These are phyloP conservation scores for Papilio xuthus DNA, from an alignment of 1,140 invertebrate species.

Conservation along the genomic window DNA sequence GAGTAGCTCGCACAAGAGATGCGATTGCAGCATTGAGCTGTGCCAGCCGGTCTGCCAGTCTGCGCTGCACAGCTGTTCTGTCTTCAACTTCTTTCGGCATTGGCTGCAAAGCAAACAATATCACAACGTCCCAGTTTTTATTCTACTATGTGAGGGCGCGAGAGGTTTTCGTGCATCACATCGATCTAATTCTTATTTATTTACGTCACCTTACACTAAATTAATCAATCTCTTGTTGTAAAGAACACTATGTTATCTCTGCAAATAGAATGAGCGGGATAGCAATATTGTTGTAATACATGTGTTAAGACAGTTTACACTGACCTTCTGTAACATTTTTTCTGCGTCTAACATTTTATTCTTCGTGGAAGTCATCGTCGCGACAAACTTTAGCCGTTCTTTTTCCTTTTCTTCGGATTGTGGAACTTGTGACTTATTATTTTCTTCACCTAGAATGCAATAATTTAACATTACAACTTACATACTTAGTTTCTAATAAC, in stretches of 20 bases:
- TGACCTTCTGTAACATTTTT: conserved; percentile 6
- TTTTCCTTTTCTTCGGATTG: not conserved
- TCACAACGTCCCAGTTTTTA: no score
- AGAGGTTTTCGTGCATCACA: no score
- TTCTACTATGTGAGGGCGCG: no score
- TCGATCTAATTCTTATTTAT: no score
- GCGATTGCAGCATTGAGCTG: conserved; percentile 43
- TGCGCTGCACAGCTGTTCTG: not conserved
- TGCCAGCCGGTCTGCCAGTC: not conserved
- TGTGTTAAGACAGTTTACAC: not conserved
- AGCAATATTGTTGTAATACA: no score
- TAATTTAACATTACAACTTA: not conserved
- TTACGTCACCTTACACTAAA: not conserved
- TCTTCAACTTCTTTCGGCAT: not conserved
- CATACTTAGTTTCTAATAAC: not conserved
- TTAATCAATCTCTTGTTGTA: not conserved
- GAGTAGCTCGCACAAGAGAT: conserved; percentile 33
- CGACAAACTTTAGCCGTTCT: not conserved
- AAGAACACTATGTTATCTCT: not conserved
- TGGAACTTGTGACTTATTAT: not conserved
- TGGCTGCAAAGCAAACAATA: not conserved
- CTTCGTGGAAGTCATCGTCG: not conserved
- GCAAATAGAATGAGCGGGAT: no score
- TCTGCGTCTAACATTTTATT: conserved; percentile 25
- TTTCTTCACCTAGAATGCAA: not conserved